Evolutionary conservation across 2,113 vertebrate genomes (phyloP), one percentile per base, ranked within the genome.

Genomic region (Girardinichthys multiradiatus): DNA sequence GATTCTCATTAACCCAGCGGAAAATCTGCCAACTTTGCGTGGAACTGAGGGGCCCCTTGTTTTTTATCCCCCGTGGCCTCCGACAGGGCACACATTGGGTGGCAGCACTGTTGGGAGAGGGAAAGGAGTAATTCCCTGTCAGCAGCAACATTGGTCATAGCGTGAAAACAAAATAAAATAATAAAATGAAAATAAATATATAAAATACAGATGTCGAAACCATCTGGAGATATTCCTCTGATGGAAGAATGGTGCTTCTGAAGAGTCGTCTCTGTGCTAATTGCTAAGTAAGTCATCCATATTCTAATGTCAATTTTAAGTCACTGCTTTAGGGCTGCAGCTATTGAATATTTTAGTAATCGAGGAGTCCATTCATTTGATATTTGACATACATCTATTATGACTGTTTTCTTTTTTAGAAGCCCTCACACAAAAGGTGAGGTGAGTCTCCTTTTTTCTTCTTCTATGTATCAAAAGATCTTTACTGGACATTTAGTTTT

Each of bases 1-100:
- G 93, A 95, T 95, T 95, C 96, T 96, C 96, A 96, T 97, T 96
- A 96, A 58, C 77, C 76, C 89, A 90, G 91, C 95, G 95, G 95
- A 96, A 95, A 95, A 83, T 92, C 81, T 75, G 87, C 75, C 80
- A 35, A 83, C 77, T 64, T 83, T 28, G 79, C 74, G 66, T 85
- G 84, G 86, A 86, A 75, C 72, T 84, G 81, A 86, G 84, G n/a
- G 89, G 86, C 24, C 76, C 80, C 85, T n/a, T 27, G n/a, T 30
- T 61, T 51, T 90, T 84, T 80, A 66, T 91, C 90, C 65, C 29
- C 66, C 42, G 27, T 37, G 69, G 73, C 71, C 82, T 78, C 76
- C 39, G 72, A 24, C 29, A 57, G n/a, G 70, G 73, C 75, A 72
- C 80, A 54, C 1, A 9, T 63, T 13, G 79, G 77, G 78, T 79